Conservation (phyloP, 1,140 invertebrate genomes). For the Himalopsyche phryganea region DNA sequence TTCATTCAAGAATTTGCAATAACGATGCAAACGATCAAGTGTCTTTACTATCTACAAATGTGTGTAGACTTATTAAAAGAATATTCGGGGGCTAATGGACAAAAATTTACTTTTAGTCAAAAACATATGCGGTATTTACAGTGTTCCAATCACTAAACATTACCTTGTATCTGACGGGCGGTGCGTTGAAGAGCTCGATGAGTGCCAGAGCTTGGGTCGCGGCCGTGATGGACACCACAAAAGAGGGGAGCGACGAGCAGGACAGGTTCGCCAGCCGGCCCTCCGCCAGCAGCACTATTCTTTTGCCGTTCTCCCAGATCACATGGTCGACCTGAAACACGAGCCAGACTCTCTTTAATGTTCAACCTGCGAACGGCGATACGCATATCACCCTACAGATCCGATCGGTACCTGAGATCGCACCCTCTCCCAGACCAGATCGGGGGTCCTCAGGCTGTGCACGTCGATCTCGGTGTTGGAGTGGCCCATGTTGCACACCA, state of each 20-base stretch:
- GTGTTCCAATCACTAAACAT: no score
- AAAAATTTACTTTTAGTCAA: no score
- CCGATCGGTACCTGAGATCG: slow-evolving; percentile 78
- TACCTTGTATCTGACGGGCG: slow-evolving; percentile 84
- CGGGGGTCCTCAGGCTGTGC: slow-evolving; percentile 87
- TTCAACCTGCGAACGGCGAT: no score
- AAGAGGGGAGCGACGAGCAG: slow-evolving; percentile 95
- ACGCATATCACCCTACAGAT: no score
- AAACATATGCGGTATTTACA: no score
- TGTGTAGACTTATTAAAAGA: no score
- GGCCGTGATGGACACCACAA: slow-evolving; percentile 94
- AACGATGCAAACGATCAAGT: no score
- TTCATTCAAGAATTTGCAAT: no score
- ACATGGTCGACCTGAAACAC: slow-evolving; percentile 80
- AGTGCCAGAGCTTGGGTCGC: slow-evolving; percentile 92
- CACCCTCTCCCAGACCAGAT: slow-evolving; percentile 96
- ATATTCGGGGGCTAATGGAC: no score
- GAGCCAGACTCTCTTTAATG: no score
- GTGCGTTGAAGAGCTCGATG: slow-evolving; percentile 96
- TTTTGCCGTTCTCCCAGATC: slow-evolving; percentile 92
- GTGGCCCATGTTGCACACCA: slow-evolving; percentile 97
- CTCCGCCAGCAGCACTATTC: slow-evolving; percentile 89
- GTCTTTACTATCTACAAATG: no score
- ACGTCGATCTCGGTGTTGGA: slow-evolving; percentile 98
- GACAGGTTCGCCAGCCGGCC: slow-evolving; percentile 93